Evolutionary conservation across 2,888 invertebrate genomes (phyloP), one percentile per base, ranked within the genome.

Genomic region (Dasysyrphus tricinctus): DNA sequence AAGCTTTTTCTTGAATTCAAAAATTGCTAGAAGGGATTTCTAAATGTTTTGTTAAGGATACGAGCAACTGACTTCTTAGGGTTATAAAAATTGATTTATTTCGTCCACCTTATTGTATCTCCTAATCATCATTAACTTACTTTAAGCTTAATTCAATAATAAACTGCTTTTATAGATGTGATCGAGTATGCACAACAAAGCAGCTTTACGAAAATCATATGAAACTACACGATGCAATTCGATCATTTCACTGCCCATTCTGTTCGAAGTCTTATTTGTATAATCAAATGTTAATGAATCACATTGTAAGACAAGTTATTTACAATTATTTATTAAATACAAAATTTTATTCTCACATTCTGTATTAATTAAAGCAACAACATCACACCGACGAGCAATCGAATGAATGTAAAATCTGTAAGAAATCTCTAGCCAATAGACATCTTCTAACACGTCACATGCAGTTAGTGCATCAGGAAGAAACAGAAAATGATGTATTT

Each of bases 401-500:
- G n/a, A 69, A 74, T 44, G 80, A 85, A 77, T 92, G 92, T 70
- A 88, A 89, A 59, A 77, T 91, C 39, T 92, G 92, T 65, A 87
- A 87, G 14, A 90, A 91, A 32, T 88, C 90, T 12, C 90, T 92
- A 69, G 88, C 89, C 12, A 89, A 85, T 3, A 90, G 89, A 61
- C 65, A 90, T 3, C 91, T 92, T 47, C 88, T 91, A 73, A 90
- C 90, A 56, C 89, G 89, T 37, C 92, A 86, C 12, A 92, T 89
- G 89, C 90, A 39, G 70, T 80, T n/a, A 88, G 89, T 63, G 61
- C 89, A 90, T 74, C 37, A 63, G 1, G 56, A 82, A 47, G 86
- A 80, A 0, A 80, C 76, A 8, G 82, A 88, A 37, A 79, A 29
- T 24, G 74, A 73, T 59, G 74, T 88, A 1, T 57, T 29, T 77